A percentile compares a stretch with the other conserved stretches of the same genome.
Conservation (phyloP, 1,140 invertebrate species). For the Streblospio benedicti region DNA sequence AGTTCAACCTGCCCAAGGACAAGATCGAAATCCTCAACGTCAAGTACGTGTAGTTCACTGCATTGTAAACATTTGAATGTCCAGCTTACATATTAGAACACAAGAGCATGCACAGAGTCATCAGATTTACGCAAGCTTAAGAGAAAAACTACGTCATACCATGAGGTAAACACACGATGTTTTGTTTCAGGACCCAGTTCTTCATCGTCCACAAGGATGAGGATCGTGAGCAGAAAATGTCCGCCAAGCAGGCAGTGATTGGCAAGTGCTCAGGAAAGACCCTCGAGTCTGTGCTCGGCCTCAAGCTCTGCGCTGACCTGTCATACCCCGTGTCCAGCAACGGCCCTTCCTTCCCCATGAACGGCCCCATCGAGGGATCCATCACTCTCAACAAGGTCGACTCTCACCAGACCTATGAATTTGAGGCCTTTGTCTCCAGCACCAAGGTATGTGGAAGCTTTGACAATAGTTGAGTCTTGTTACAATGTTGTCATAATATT, state of each 20-base stretch:
- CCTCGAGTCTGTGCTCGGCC: constrained; percentile 56
- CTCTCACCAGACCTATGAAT: constrained; percentile 47
- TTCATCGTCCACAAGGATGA: constrained; percentile 29
- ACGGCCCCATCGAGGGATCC: constrained; percentile 68
- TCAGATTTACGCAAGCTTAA: too few relatives aligned
- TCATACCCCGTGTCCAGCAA: constrained; percentile 61
- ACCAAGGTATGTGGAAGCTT: too few relatives aligned
- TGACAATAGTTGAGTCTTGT: too few relatives aligned
- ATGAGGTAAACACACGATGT: too few relatives aligned
- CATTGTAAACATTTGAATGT: too few relatives aligned
- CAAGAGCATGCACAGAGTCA: too few relatives aligned
- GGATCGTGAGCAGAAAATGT: constrained; percentile 33
- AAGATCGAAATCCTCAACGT: constrained; percentile 71
- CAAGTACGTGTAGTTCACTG: too few relatives aligned
- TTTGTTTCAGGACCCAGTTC: constrained; percentile 34
- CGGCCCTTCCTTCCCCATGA: constrained; percentile 65
- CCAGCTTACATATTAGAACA: too few relatives aligned
- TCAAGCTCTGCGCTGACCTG: constrained; percentile 73
- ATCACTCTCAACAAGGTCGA: constrained; percentile 73
- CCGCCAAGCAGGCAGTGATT: constrained; percentile 53
- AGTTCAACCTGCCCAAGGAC: constrained; percentile 70
- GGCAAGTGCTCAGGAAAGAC: constrained; percentile 55
- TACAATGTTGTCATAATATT: too few relatives aligned
- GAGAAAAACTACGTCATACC: too few relatives aligned
- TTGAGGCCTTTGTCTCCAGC: too few relatives aligned